These are phyloP conservation scores for Helobdella robusta DNA, from an alignment of 2,888 invertebrate species.

Conservation along the genomic window DNA sequence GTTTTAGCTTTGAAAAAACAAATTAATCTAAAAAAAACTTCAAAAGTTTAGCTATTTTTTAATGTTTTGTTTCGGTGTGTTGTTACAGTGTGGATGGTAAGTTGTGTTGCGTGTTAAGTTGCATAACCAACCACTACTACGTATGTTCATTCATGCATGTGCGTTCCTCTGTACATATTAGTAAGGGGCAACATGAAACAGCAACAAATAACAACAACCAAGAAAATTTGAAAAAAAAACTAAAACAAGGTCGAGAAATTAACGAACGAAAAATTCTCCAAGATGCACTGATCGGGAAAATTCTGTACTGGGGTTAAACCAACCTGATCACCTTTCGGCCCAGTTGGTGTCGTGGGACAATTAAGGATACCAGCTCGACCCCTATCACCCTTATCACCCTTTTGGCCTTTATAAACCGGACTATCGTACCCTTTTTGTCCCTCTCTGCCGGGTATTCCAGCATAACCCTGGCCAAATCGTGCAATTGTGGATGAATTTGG, in stretches of 20 bases:
- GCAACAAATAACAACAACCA: too few relatives aligned
- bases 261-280: not conserved
- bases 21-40: too few relatives aligned
- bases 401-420: not conserved
- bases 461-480: too few relatives aligned
- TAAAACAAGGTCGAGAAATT: not conserved
- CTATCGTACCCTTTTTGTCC: too few relatives aligned
- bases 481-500: too few relatives aligned
- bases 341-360: not conserved
- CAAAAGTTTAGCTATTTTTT: too few relatives aligned
- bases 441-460: too few relatives aligned
- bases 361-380: not conserved
- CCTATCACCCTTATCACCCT: slow-evolving; percentile 13
- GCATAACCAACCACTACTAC: not conserved
- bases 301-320: slow-evolving; percentile 9
- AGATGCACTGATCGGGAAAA: not conserved
- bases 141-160: not conserved
- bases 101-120: not conserved
- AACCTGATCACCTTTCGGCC: slow-evolving; percentile 11
- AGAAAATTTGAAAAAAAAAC: not conserved
- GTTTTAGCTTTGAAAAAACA: too few relatives aligned
- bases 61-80: too few relatives aligned
- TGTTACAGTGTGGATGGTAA: too few relatives aligned
- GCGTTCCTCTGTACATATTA: too few relatives aligned
- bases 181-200: too few relatives aligned